Conservation (phyloP, 2,113 vertebrate genomes). For the Bufo gargarizans region DNA sequence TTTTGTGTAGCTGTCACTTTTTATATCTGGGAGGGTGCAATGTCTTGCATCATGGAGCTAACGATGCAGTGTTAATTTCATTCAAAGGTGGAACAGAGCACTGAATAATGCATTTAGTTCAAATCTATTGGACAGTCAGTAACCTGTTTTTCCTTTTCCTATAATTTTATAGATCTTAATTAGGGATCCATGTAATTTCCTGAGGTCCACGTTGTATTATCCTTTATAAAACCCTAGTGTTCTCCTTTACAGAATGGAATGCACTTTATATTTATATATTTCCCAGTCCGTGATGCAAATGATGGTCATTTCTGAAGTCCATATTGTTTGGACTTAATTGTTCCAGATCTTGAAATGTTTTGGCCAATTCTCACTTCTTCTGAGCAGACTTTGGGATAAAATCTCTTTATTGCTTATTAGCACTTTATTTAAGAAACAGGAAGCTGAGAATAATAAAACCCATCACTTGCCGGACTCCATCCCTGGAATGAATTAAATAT, state of each 20-base stretch:
- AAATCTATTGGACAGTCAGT: not conserved
- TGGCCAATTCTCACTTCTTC: slow-evolving; percentile 67
- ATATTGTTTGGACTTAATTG: slow-evolving; percentile 56
- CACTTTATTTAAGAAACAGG: slow-evolving; percentile 75
- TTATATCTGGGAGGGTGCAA: not conserved
- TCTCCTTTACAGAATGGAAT: not conserved
- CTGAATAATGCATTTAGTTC: not conserved
- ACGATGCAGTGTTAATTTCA: not conserved
- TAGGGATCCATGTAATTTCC: not conserved
- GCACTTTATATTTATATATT: not conserved
- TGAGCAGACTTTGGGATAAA: slow-evolving; percentile 51
- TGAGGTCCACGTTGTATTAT: not conserved
- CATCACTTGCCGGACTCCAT: slow-evolving; percentile 70
- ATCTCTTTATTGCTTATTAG: slow-evolving; percentile 67
- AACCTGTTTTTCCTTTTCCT: not conserved
- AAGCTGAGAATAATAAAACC: slow-evolving; percentile 67
- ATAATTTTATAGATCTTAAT: not conserved
- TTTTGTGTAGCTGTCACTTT: not conserved
- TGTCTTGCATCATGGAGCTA: not conserved
- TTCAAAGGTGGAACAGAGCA: not conserved
- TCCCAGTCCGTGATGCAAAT: slow-evolving; percentile 17
- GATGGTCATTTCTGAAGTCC: not conserved
- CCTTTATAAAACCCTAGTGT: not conserved
- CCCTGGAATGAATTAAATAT: slow-evolving; percentile 68
- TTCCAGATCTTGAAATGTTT: slow-evolving; percentile 66